Base-by-base conservation (phyloP, 23 tunicate species). In the Styela clava region DNA sequence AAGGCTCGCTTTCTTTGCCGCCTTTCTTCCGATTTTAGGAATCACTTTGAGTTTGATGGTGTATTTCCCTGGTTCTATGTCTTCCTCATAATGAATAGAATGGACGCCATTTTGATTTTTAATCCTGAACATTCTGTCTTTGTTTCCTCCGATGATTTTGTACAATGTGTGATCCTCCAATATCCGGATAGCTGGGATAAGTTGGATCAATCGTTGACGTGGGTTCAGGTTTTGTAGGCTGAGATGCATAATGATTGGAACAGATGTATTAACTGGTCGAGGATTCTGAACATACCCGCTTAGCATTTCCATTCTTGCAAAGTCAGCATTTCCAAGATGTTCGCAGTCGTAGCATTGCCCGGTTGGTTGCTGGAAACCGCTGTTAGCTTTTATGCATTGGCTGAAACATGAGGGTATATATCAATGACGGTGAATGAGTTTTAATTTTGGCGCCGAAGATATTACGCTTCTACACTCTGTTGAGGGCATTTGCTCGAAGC, bases 321-420 rank as follows among this genome's bases (percentile, higher is more conserved):
- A 78, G 18, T 84, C 84, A 16, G 93, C 81, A 9, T 89, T 63
- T 20, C 0, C 79, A 5, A 81, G 81, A 16, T 74, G 81, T 67
- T 24, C 51, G 23, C 86, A 74, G 36, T 83, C 83, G 83, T 34
- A 44, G 31, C 79, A 35, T 27, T 32, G 30, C 24, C 84, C 84
- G 61, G 71, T 31, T 63, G 81, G 93, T 62, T 93, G 98, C 74
- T 88, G 89, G 87, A 93, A 93, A 21, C 93, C 93, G 1, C 87
- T 72, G 28, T 20, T 16, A 20, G 87, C 85, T 25, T 76, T 37
- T 37, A 88, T 71, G 84, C 98, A 93, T 35, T 93, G 91, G 69
- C 98, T 93, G 83, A 1, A 74, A 65, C n/a, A 1, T n/a, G 72
- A 26, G 44, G 16, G 67, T 44, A n/a, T n/a, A n/a, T n/a, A n/a